Evolutionary conservation across 1,140 invertebrate genomes (phyloP).

Genomic region (Theocolax elegans): DNA sequence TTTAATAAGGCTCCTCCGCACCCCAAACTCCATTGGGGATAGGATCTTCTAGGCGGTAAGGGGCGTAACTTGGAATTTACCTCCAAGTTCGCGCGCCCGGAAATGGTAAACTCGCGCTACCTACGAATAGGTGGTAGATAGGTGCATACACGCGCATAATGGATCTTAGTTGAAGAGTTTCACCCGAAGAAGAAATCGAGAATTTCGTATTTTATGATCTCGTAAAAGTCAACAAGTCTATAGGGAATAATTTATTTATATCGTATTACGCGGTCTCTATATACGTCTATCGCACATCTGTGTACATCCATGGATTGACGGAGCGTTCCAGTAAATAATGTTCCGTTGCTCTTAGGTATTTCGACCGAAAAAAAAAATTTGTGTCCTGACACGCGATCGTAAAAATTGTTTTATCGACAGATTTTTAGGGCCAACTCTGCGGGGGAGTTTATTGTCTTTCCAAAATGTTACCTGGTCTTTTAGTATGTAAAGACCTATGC

Average conservation of each 20-base stretch:
- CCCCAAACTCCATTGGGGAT: not conserved
- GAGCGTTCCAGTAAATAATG: not conserved
- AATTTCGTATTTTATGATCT: slow-evolving; percentile 7
- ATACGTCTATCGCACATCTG: too few relatives aligned
- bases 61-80: slow-evolving; percentile 7
- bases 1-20: slow-evolving; percentile 25
- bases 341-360: too few relatives aligned
- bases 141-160: not conserved
- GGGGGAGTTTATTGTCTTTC: too few relatives aligned
- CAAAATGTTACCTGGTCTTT: too few relatives aligned
- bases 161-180: not conserved
- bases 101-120: not conserved
- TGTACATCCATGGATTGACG: too few relatives aligned
- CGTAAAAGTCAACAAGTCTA: slow-evolving; percentile 13
- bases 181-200: not conserved
- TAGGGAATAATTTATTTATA: slow-evolving; percentile 17
- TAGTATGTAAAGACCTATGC: too few relatives aligned
- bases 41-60: too few relatives aligned
- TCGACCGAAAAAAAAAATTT: too few relatives aligned
- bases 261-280: too few relatives aligned
- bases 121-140: not conserved
- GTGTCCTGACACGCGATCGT: too few relatives aligned
- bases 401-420: too few relatives aligned
- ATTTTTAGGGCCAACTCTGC: too few relatives aligned
- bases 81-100: not conserved